These are phyloP conservation scores for Picus viridis DNA, from an alignment of 2,797 vertebrate species.

Conservation along the genomic window DNA sequence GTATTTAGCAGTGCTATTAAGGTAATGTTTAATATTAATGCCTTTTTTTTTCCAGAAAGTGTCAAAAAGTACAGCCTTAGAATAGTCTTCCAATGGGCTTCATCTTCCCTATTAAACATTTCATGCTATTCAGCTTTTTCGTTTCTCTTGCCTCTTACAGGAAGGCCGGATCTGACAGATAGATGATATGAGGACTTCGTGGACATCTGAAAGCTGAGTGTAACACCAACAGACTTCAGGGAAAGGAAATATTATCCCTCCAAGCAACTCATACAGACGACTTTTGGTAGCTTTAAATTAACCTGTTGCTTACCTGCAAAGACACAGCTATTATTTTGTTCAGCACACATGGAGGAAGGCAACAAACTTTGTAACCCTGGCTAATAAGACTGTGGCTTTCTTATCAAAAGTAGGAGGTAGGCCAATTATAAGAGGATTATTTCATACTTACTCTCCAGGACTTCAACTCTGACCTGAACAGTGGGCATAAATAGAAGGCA, in stretches of 20 bases:
- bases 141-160: slow-evolving; percentile 65
- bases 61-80: neutral
- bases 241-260: slow-evolving; percentile 27
- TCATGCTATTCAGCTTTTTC: slow-evolving; percentile 37
- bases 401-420: slow-evolving; percentile 76
- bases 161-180: slow-evolving; percentile 27
- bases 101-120: neutral
- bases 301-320: slow-evolving; percentile 72
- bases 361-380: slow-evolving; percentile 80
- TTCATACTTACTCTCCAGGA: slow-evolving; percentile 61
- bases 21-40: slow-evolving; percentile 37
- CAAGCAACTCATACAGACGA: neutral
- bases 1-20: slow-evolving; percentile 27
- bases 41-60: neutral
- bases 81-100: slow-evolving; percentile 8
- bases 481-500: slow-evolving; percentile 62
- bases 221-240: neutral
- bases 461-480: slow-evolving; percentile 42
- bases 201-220: slow-evolving; percentile 33
- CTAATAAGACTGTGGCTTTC: slow-evolving; percentile 81
- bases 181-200: slow-evolving; percentile 47
- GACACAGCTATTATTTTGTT: slow-evolving; percentile 26
- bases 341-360: slow-evolving; percentile 84
- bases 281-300: slow-evolving; percentile 74
- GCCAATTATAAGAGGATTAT: slow-evolving; percentile 82